A percentile compares a stretch with the other conserved stretches of the same genome.
Conservation (phyloP, 2,888 invertebrate species). For the Achlya flavicornis region DNA sequence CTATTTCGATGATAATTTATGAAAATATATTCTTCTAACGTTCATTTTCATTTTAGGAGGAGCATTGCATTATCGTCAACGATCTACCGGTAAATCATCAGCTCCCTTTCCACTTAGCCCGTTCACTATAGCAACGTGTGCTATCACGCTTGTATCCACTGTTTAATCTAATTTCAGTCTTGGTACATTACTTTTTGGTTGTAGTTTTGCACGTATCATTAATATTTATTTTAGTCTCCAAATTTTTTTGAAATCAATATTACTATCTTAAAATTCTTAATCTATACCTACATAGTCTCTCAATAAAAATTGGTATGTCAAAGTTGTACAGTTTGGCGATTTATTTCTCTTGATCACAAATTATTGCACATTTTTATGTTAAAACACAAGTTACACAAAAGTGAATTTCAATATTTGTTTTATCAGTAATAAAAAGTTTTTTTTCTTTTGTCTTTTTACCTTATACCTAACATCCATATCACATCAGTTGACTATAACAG, state of each 20-base stretch:
- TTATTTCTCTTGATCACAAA: not conserved
- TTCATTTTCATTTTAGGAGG: slow-evolving; percentile 74
- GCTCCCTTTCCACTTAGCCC: slow-evolving; percentile 25
- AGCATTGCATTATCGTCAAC: slow-evolving; percentile 75
- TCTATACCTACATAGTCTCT: not conserved
- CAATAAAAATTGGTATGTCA: not conserved
- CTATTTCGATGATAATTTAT: no score
- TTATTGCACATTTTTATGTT: not conserved
- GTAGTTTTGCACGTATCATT: not conserved
- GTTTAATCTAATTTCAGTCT: slow-evolving; percentile 3
- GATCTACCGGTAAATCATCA: slow-evolving; percentile 61
- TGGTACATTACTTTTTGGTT: slow-evolving; percentile 11
- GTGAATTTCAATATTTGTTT: not conserved
- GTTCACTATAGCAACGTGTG: slow-evolving; percentile 22
- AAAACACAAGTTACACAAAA: no score
- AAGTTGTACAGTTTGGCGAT: not conserved
- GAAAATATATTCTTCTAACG: slow-evolving; percentile 26
- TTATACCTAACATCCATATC: not conserved
- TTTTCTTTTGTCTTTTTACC: not conserved
- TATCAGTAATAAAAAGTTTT: not conserved
- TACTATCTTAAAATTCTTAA: no score
- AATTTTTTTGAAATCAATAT: no score
- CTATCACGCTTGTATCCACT: slow-evolving; percentile 36
- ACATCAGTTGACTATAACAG: not conserved
- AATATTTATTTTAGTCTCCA: not conserved